These are phyloP conservation scores for Eulemur macaco DNA, from an alignment of 2,113 vertebrate species.

Conservation along the genomic window DNA sequence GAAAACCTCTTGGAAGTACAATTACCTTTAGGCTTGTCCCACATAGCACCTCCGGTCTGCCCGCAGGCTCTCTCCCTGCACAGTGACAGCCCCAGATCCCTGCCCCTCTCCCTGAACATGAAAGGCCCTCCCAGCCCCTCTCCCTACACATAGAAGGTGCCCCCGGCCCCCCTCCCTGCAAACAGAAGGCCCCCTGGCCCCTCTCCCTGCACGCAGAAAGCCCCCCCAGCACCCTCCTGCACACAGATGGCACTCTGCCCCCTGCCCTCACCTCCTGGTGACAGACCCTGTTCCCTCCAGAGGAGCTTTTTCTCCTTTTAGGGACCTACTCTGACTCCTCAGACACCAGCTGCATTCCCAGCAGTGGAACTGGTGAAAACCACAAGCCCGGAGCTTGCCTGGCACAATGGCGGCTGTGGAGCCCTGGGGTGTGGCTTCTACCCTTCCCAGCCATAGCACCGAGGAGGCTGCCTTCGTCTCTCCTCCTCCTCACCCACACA, in stretches of 20 bases:
- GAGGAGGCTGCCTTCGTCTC: too few relatives aligned
- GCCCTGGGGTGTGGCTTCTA: background rate
- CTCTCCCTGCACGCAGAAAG: background rate
- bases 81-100: background rate
- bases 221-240: background rate
- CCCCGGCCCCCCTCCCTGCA: background rate
- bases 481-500: background rate
- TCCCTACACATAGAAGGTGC: background rate
- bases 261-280: background rate
- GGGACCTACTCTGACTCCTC: background rate
- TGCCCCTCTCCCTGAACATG: background rate
- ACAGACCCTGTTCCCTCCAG: background rate
- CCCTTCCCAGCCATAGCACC: background rate
- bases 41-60: background rate
- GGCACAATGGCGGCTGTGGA: background rate
- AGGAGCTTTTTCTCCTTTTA: background rate
- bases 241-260: background rate
- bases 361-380: background rate
- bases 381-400: background rate
- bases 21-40: background rate
- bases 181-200: background rate
- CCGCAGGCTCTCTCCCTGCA: background rate
- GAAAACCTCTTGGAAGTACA: background rate
- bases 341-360: background rate
- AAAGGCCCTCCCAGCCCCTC: too few relatives aligned